Conservation (phyloP, 1,140 invertebrate species). For the Aphelenchoides avenae region DNA sequence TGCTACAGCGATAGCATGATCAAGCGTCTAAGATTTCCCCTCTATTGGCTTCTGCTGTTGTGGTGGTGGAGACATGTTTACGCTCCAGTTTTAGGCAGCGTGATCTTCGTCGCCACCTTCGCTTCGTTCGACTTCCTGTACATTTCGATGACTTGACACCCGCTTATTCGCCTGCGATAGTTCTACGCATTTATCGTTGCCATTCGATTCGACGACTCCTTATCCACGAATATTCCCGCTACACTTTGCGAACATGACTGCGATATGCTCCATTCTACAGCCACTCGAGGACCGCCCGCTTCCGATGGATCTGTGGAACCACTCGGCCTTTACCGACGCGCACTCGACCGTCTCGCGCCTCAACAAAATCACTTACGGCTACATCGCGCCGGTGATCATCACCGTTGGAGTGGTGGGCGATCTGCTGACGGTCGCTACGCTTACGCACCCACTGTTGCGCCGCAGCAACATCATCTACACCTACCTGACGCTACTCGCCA, state of each 20-base stretch:
- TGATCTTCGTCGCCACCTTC: background rate
- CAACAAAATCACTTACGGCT: conserved; percentile 53
- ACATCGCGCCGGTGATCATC: conserved; percentile 57
- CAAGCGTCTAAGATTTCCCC: too few relatives aligned
- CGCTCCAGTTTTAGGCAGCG: background rate
- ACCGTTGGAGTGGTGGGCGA: conserved; percentile 41
- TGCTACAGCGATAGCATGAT: too few relatives aligned
- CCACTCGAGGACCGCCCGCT: conserved; percentile 8
- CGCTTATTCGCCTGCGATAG: background rate
- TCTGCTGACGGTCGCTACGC: conserved; percentile 40
- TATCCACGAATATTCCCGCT: background rate
- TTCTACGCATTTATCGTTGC: background rate
- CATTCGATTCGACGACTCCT: background rate
- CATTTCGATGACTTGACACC: background rate
- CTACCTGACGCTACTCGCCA: conserved; percentile 54
- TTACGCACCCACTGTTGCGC: conserved; percentile 44
- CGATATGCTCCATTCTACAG: conserved; percentile 10
- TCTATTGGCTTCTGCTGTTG: background rate
- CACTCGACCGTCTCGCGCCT: conserved; percentile 39
- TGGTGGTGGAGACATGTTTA: too few relatives aligned
- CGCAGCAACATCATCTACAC: conserved; percentile 53
- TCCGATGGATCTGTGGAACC: conserved; percentile 12
- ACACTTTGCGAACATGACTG: conserved; percentile 4
- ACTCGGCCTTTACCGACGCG: conserved; percentile 18
- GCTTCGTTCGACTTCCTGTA: background rate